These are phyloP conservation scores for Pteropus rufus DNA, from an alignment of 2,797 vertebrate genomes.

Conservation along the genomic window DNA sequence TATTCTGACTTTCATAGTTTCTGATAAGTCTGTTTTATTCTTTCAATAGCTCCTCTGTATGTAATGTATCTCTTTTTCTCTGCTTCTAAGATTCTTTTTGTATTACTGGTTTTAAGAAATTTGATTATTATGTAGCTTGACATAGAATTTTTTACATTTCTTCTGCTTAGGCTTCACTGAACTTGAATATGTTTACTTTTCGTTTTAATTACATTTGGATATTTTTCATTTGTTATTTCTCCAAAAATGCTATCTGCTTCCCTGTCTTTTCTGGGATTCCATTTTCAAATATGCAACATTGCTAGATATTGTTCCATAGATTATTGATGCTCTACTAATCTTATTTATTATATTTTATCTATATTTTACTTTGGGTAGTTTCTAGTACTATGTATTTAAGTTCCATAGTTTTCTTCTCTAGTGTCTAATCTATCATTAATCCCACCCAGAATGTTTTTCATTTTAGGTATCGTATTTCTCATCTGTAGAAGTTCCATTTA, in stretches of 20 bases:
- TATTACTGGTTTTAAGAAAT: neutral
- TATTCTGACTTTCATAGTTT: neutral
- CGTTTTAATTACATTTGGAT: neutral
- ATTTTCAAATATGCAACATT: neutral
- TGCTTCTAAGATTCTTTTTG: neutral
- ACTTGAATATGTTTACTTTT: neutral
- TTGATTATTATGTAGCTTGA: neutral
- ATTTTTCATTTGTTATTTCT: neutral
- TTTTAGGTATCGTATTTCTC: neutral
- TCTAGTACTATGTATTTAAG: neutral
- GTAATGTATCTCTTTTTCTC: neutral
- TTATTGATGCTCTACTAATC: neutral
- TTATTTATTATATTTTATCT: neutral
- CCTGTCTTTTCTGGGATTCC: neutral
- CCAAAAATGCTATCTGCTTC: neutral
- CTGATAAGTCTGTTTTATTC: neutral
- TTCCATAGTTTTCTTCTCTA: neutral
- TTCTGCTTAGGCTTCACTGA: neutral
- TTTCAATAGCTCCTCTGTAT: neutral
- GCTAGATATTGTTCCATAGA: neutral
- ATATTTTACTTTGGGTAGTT: neutral
- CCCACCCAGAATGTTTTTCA: neutral
- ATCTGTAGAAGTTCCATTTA: neutral
- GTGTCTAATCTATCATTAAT: neutral
- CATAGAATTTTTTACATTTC: neutral